These are phyloP conservation scores for Lutjanus campechanus DNA, from an alignment of 2,797 vertebrate genomes.

Conservation along the genomic window DNA sequence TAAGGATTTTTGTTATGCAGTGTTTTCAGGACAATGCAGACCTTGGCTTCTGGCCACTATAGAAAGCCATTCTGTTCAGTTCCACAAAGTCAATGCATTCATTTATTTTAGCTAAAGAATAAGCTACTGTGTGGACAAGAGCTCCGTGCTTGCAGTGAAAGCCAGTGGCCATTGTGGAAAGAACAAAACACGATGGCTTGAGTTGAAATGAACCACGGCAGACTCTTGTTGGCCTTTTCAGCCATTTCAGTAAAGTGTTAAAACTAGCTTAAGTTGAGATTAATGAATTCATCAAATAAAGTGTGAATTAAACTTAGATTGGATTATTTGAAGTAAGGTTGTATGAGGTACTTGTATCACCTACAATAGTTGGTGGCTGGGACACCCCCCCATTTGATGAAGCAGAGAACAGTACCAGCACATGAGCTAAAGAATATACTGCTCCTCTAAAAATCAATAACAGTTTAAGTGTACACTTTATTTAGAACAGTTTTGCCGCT, in stretches of 20 bases:
- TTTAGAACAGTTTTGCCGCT: too few species aligned
- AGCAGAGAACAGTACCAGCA: too few species aligned
- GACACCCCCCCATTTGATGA: too few species aligned
- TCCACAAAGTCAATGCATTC: slow-evolving; percentile 74
- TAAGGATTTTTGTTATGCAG: slow-evolving; percentile 57
- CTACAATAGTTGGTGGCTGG: too few species aligned
- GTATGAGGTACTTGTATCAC: too few species aligned
- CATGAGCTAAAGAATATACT: too few species aligned
- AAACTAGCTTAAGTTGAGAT: slow-evolving; percentile 11
- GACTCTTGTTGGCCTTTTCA: slow-evolving; percentile 22
- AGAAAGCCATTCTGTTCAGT: slow-evolving; percentile 72
- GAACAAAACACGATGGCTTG: slow-evolving; percentile 63
- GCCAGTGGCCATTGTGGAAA: slow-evolving; percentile 51
- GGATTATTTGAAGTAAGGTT: too few species aligned
- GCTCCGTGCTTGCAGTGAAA: slow-evolving; percentile 53
- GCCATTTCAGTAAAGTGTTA: slow-evolving; percentile 9
- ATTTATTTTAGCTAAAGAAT: slow-evolving; percentile 79
- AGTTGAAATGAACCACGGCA: slow-evolving; percentile 43
- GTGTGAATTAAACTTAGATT: not conserved
- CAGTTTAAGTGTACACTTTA: too few species aligned
- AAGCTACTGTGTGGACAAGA: slow-evolving; percentile 68
- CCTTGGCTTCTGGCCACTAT: slow-evolving; percentile 73
- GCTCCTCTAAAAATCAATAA: too few species aligned
- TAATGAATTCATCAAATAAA: slow-evolving; percentile 17
- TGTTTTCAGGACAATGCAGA: slow-evolving; percentile 60